Evolutionary conservation across 2,113 vertebrate species (phyloP).

Genomic region (Ahaetulla prasina): DNA sequence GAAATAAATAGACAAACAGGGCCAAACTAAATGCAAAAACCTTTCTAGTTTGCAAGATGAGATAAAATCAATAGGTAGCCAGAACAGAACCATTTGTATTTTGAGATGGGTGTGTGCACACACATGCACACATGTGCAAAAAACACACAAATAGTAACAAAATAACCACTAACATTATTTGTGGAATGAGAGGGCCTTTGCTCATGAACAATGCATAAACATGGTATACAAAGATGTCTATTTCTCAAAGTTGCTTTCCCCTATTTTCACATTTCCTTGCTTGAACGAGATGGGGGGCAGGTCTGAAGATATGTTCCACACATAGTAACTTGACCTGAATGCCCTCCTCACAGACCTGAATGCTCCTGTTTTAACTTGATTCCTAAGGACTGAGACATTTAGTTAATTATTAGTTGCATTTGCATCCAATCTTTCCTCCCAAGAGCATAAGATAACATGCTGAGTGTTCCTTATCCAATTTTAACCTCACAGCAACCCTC

Average conservation of each 20-base stretch:
- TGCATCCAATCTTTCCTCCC: background rate
- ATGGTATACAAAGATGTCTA: background rate
- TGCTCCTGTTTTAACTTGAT: background rate
- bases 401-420: background rate
- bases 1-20: background rate
- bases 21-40: background rate
- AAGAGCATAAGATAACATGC: background rate
- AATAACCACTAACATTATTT: background rate
- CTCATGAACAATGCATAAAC: background rate
- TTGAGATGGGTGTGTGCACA: background rate
- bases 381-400: background rate
- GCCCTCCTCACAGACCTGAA: background rate
- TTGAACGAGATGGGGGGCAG: background rate
- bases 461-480: background rate
- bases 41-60: background rate
- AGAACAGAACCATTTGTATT: background rate
- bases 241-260: background rate
- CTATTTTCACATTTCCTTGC: background rate
- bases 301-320: background rate
- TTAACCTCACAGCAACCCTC: background rate
- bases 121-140: background rate
- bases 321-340: background rate
- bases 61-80: background rate
- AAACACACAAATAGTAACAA: background rate
- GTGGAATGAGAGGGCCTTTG: background rate